Base-by-base conservation (phyloP, 2,888 invertebrate species). In the Brassicogethes aeneus region DNA sequence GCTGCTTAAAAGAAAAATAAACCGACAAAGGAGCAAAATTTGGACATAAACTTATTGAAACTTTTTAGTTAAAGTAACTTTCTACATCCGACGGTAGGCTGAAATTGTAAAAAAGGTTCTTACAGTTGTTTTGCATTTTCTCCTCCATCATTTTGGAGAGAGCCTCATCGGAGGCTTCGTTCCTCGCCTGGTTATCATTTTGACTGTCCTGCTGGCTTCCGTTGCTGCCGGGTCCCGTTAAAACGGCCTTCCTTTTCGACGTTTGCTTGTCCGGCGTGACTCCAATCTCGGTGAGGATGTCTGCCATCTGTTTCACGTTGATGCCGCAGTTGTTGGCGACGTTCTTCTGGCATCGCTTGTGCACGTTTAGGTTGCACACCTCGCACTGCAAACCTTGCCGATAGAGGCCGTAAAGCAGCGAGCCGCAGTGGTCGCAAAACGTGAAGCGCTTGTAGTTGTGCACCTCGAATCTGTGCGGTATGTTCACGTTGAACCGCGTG, bases 391-490 rank as follows among this genome's bases (percentile, higher is more conserved):
- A 76, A 40, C 97, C 97, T 73, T 97, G 97, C 69, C 84, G 87
- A 66, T 93, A 85, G 60, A 97, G 80, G 16, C 97, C 97, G 69
- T 96, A 97, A 47, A 97, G 80, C 66, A 97, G 77, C 46, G 95
- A 95, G 54, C 97, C 97, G 71, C 99, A 99, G 71, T 99, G 99
- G 75, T 99, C 97, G 76, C 99, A 99, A 75, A 99, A 99, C 17
- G 97, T 97, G 71, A 96, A 95, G 54, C 93, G 77, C 74, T 93
- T 95, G 76, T 94, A 99, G 57, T 82, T 96, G 75, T 97, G 97
- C 60, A 95, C 87, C 58, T 84, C 82, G 71, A 91, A 93, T 49
- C 94, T 85, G 73, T 99, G 99, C 54, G 99, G 99, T 62, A 99
- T 82, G 75, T 99, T 97, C 60, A 99, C 96, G 71, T 87, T 96